Evolutionary conservation across 1,140 invertebrate genomes (phyloP).

Genomic region (Daktulosphaira vitifoliae): DNA sequence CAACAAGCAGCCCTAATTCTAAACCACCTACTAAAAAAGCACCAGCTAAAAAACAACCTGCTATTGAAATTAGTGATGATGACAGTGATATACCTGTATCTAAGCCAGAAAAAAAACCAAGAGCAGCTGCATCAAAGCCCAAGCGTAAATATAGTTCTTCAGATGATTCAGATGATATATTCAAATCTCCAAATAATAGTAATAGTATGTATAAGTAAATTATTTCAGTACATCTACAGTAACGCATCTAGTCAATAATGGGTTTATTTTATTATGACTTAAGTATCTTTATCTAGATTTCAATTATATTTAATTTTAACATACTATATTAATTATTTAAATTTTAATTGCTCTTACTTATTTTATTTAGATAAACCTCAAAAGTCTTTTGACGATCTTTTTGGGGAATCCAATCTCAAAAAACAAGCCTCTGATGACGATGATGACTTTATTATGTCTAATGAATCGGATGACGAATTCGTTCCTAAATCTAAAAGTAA

Average conservation of each 20-base stretch:
- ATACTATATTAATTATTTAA: too few relatives aligned
- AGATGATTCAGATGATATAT: slow-evolving; percentile 14
- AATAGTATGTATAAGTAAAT: neutral
- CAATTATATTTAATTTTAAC: too few relatives aligned
- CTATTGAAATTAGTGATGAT: neutral
- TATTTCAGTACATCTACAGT: too few relatives aligned
- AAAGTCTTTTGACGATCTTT: slow-evolving; percentile 24
- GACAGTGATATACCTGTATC: neutral
- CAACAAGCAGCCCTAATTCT: neutral
- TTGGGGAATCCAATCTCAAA: slow-evolving; percentile 1
- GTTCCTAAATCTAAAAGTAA: neutral
- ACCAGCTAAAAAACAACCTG: neutral
- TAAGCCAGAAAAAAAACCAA: slow-evolving; percentile 7
- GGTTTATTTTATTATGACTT: too few relatives aligned
- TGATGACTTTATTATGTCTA: slow-evolving; percentile 2
- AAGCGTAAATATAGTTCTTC: slow-evolving; percentile 20
- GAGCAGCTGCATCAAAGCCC: neutral
- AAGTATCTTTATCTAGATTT: too few relatives aligned
- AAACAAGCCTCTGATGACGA: neutral
- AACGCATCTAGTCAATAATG: too few relatives aligned
- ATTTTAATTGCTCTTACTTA: too few relatives aligned
- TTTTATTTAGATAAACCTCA: slow-evolving; percentile 10
- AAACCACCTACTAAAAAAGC: slow-evolving; percentile 3
- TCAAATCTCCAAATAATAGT: slow-evolving; percentile 1
- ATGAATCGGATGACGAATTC: slow-evolving; percentile 13